Evolutionary conservation across 1,140 invertebrate genomes (phyloP), one percentile per base, ranked within the genome.

Genomic region (Drosophila suzukii): DNA sequence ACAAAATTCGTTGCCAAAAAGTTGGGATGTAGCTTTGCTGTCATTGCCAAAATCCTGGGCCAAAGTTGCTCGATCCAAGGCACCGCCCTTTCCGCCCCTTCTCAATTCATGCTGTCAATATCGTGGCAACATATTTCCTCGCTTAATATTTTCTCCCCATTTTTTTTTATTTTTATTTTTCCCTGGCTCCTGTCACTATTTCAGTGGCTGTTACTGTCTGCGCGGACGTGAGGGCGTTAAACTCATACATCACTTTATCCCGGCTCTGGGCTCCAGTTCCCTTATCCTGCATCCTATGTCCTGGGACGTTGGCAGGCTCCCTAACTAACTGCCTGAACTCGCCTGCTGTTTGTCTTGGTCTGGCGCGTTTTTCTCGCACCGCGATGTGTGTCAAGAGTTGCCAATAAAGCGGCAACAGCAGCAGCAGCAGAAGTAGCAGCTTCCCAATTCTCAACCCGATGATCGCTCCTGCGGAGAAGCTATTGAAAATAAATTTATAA

Each of bases 231-330:
- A 78, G 88, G 88, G 88, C 88, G 88, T 91, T 91, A 91, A 91
- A 91, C 88, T 80, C 88, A 91, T 91, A 79, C 83, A 91, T 91
- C 88, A 91, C 88, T 88, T 81, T 79, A 88, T 83, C 78, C 65
- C 65, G 13, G 41, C 41, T 43, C 4, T 13, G 15, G n/a, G 20
- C 20, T 20, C 20, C 20, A 20, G 20, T 20, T 20, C 20, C 20
- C 20, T 53, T 66, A 61, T 79, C 51, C 76, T 54, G 60, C 56
- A 49, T 71, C 46, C 58, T 55, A 36, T 41, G 30, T 60, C 60
- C 60, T 34, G 55, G 38, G 60, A 63, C 30, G 17, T 43, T 62
- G 60, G 60, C 60, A 62, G 54, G 60, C 38, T 60, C 55, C 60
- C 46, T 77, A 84, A 80, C 81, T 80, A 83, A 79, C 75, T 79